Base-by-base conservation (phyloP, 2,888 invertebrate species). In the Lymantria dispar region DNA sequence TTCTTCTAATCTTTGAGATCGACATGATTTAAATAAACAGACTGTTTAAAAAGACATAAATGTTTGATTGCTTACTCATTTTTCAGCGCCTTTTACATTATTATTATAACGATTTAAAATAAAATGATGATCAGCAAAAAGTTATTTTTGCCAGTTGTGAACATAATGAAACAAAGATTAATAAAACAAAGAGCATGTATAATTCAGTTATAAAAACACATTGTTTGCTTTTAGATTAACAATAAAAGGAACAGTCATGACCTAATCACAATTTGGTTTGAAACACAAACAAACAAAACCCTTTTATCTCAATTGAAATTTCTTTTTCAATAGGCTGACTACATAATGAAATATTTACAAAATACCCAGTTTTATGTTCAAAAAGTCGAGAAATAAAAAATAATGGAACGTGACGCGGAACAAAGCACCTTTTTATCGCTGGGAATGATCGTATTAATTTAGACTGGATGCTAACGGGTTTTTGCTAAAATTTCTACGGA, bases 381-480 rank as follows among this genome's bases (percentile, higher is more conserved):
- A 80, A 83, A 78, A 83, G 70, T 68, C 76, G 67, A 63, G 62
- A 67, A 74, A 80, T 80, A 81, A 86, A 87, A 87, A 87, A 84
- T 83, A 83, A 82, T 74, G 74, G 76, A 64, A 85, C 83, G 85
- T 86, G 86, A 85, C 81, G 84, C 74, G 71, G 79, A 84, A 85
- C 84, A 85, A 87, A 85, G 80, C 83, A 80, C 79, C 77, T 83
- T 86, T 84, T 86, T 86, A 87, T 87, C 83, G 80, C 64, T 73
- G 68, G 74, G 77, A 80, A 74, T 84, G 84, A 84, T 85, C 85
- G 71, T 69, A 69, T 74, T 85, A 85, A 85, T 85, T 81, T 79
- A 75, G 59, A 76, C 75, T 68, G 77, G 75, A 74, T 74, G 75
- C 68, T 68, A 74, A 60, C 56, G 62, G 64, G 70, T 70, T 38